phyloP scores from a whole-genome alignment of 2,888 invertebrate genomes.

The Teleiodes luculella region DNA sequence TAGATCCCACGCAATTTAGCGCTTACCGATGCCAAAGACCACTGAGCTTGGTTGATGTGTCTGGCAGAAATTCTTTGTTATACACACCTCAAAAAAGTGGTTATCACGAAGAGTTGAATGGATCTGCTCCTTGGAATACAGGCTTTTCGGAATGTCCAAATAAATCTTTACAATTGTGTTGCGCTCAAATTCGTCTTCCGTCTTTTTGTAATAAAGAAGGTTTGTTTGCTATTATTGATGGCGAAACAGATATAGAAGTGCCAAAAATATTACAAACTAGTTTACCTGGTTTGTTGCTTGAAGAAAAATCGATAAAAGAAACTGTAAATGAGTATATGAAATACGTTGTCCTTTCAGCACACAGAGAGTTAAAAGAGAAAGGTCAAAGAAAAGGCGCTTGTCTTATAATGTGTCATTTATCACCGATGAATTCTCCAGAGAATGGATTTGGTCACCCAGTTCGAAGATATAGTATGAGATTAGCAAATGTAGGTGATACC shows the following conservation, averaged over 20 bases:
- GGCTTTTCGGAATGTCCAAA: conserved; percentile 93
- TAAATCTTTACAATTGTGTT: conserved; percentile 83
- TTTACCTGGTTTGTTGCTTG: conserved; percentile 87
- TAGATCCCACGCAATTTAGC: conserved; percentile 89
- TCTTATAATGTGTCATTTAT: conserved; percentile 85
- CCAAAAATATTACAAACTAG: conserved; percentile 85
- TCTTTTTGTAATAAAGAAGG: conserved; percentile 89
- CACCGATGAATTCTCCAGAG: conserved; percentile 79
- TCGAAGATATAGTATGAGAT: conserved; percentile 82
- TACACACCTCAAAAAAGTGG: conserved; percentile 76
- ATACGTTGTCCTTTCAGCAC: conserved; percentile 88
- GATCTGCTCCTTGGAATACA: conserved; percentile 85
- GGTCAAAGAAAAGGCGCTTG: conserved; percentile 86
- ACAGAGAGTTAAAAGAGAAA: conserved; percentile 85
- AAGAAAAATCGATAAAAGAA: conserved; percentile 89
- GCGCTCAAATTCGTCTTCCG: conserved; percentile 87
- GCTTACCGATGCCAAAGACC: conserved; percentile 88
- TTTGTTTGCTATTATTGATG: conserved; percentile 90
- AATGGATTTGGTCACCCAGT: conserved; percentile 80
- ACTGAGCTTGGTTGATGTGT: conserved; percentile 90
- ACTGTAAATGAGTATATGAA: conserved; percentile 90
- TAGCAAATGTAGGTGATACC: conserved; percentile 87
- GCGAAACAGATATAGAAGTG: conserved; percentile 83
- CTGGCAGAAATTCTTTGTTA: conserved; percentile 84
- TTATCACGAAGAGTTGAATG: conserved; percentile 76